Conservation (phyloP, 2,113 vertebrate genomes). For the Acrocephalus kingi region DNA sequence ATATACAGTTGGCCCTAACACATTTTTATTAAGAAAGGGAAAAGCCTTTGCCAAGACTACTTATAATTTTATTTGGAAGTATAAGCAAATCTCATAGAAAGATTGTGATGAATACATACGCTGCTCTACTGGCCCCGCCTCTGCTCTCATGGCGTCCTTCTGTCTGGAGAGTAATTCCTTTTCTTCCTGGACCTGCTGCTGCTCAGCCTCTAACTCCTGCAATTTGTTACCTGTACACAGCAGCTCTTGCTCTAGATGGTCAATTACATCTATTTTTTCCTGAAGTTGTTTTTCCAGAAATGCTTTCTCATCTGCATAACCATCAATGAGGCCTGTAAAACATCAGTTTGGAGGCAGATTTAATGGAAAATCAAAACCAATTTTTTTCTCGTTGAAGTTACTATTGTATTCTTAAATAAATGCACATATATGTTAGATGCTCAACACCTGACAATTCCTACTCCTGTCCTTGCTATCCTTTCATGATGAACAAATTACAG, state of each 20-base stretch:
- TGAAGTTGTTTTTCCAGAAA: conserved; percentile 85
- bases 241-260: conserved; percentile 80
- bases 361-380: background rate
- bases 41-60: background rate
- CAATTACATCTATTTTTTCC: conserved; percentile 77
- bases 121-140: conserved; percentile 84
- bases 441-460: background rate
- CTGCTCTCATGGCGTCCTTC: conserved; percentile 88
- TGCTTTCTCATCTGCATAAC: conserved; percentile 89
- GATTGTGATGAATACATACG: conserved; percentile 82
- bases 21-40: background rate
- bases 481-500: background rate
- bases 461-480: background rate
- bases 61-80: background rate
- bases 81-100: background rate
- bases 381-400: background rate
- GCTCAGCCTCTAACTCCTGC: conserved; percentile 90
- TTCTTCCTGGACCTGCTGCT: conserved; percentile 85
- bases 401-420: background rate
- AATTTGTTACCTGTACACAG: conserved; percentile 85
- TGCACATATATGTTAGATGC: background rate
- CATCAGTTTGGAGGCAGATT: background rate
- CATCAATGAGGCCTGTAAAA: conserved; percentile 87
- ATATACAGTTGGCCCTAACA: background rate
- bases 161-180: conserved; percentile 87